These are phyloP conservation scores for Steromphala cineraria DNA, from an alignment of 2,888 invertebrate species.

Conservation along the genomic window DNA sequence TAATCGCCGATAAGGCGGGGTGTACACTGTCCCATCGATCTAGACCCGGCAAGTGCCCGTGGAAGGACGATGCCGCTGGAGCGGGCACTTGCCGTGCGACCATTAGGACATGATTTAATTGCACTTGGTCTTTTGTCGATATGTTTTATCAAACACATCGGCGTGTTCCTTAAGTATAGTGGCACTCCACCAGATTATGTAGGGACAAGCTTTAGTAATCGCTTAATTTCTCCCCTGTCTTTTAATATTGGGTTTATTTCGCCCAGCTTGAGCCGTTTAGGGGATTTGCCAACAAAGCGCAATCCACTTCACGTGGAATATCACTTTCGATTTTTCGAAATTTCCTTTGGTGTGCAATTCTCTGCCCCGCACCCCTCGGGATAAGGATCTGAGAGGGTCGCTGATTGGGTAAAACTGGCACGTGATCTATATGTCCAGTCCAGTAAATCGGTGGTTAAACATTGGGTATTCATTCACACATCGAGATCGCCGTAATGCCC, in stretches of 20 bases:
- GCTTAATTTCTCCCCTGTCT: constrained; percentile 17
- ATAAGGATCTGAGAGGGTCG: background rate
- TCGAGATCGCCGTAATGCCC: background rate
- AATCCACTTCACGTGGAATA: constrained; percentile 14
- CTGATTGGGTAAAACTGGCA: background rate
- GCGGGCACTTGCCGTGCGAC: background rate
- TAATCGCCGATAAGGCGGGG: background rate
- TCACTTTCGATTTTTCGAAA: constrained; percentile 9
- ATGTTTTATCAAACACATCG: constrained; percentile 15
- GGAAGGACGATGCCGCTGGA: background rate
- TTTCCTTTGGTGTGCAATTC: background rate
- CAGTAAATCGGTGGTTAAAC: background rate
- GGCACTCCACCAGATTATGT: constrained; percentile 18
- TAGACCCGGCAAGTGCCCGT: background rate
- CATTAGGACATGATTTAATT: background rate
- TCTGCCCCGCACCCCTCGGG: background rate
- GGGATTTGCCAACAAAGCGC: background rate
- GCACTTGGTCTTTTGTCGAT: constrained; percentile 18
- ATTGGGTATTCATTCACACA: background rate
- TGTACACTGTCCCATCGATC: background rate
- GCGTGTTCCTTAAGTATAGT: constrained; percentile 22
- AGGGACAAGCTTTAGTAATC: constrained; percentile 15
- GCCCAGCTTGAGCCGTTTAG: constrained; percentile 11
- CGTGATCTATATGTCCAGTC: background rate
- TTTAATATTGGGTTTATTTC: constrained; percentile 18